Percentiles rank a stretch among this genome's conserved stretches.
Conservation (phyloP, 1,140 invertebrate genomes). For the Nymphalis io region DNA sequence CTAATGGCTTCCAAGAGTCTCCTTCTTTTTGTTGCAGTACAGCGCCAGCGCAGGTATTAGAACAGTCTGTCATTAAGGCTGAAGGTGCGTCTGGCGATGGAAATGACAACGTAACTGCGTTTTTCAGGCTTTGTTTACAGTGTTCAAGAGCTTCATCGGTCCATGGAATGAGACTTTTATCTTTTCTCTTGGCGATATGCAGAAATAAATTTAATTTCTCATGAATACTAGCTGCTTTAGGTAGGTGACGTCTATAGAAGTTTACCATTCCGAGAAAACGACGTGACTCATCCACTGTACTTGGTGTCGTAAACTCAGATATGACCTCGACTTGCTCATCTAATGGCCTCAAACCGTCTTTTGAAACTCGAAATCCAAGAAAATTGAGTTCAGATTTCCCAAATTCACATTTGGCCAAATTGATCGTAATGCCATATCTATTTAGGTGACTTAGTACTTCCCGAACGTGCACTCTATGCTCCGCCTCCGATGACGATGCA, state of each 20-base stretch:
- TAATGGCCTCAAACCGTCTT: not conserved
- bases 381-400: not conserved
- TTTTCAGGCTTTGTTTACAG: not conserved
- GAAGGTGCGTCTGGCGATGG: not conserved
- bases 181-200: not conserved
- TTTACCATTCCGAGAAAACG: slow-evolving; percentile 14
- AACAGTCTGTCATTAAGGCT: slow-evolving; percentile 15
- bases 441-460: slow-evolving; percentile 11
- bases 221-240: slow-evolving; percentile 2
- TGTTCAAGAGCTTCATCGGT: not conserved
- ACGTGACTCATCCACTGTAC: not conserved
- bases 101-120: not conserved
- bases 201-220: not conserved
- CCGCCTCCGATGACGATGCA: not conserved
- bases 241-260: not conserved
- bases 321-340: not conserved
- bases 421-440: slow-evolving; percentile 14
- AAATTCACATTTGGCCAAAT: slow-evolving; percentile 13
- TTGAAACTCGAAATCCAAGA: slow-evolving; percentile 11
- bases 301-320: slow-evolving; percentile 16
- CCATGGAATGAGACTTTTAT: not conserved
- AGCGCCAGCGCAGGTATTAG: slow-evolving; percentile 15
- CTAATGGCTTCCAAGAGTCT: not conserved
- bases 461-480: slow-evolving; percentile 5
- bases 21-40: slow-evolving; percentile 19